These are phyloP conservation scores for Alloplasta piceator DNA, from an alignment of 2,888 invertebrate species.

Conservation along the genomic window DNA sequence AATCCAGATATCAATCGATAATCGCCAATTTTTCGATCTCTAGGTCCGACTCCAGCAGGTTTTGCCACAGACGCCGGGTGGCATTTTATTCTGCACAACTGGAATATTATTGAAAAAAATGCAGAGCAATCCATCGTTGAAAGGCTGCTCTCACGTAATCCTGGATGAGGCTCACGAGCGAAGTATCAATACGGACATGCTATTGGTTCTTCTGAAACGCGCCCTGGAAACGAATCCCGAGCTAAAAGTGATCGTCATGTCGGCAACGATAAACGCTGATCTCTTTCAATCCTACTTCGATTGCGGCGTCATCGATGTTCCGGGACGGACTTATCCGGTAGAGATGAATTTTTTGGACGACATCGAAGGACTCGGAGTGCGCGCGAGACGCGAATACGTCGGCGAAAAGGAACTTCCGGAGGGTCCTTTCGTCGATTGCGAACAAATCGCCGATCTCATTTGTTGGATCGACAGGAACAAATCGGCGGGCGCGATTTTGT, in stretches of 20 bases:
- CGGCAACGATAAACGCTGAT: conserved; percentile 88
- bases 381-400: conserved; percentile 57
- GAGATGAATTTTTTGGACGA: conserved; percentile 86
- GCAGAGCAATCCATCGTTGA: conserved; percentile 83
- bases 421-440: conserved; percentile 83
- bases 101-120: conserved; percentile 86
- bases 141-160: conserved; percentile 87
- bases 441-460: conserved; percentile 84
- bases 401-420: conserved; percentile 50
- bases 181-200: conserved; percentile 88
- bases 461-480: conserved; percentile 85
- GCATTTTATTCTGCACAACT: conserved; percentile 89
- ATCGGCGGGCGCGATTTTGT: conserved; percentile 88
- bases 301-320: conserved; percentile 84
- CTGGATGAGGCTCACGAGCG: conserved; percentile 91
- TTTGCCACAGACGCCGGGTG: conserved; percentile 85
- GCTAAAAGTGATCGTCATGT: conserved; percentile 88
- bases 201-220: conserved; percentile 86
- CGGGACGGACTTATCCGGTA: conserved; percentile 87
- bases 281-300: conserved; percentile 86
- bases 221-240: conserved; percentile 85
- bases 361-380: conserved; percentile 73
- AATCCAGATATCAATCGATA: too few species aligned
- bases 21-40: conserved; percentile 71
- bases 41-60: conserved; percentile 86